These are phyloP conservation scores for Crambe crambe DNA, from an alignment of 37 sponge, comb jelly and placozoan genomes.

Conservation along the genomic window DNA sequence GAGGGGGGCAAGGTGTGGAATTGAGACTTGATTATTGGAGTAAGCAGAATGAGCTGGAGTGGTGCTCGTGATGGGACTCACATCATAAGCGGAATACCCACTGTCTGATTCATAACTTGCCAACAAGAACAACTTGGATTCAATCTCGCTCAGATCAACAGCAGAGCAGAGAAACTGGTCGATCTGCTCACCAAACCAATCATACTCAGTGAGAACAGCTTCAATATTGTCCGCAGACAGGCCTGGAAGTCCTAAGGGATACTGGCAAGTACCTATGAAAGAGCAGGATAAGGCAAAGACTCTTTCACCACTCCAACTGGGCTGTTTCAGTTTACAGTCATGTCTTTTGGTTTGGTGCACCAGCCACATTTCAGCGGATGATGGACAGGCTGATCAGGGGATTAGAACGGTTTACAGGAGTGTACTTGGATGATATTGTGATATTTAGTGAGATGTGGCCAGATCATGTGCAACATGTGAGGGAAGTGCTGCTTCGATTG, in stretches of 20 bases:
- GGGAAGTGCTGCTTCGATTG: too few relatives aligned
- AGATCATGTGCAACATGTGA: too few relatives aligned
- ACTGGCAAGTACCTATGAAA: too few relatives aligned
- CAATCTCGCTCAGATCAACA: constrained; percentile 49
- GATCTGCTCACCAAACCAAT: constrained; percentile 64
- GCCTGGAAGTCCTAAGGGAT: constrained; percentile 53
- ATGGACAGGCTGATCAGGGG: too few relatives aligned
- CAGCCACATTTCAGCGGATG: too few relatives aligned
- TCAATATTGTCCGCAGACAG: constrained; percentile 49
- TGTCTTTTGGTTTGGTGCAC: too few relatives aligned
- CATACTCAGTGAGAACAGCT: constrained; percentile 43
- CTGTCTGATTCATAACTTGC: constrained; percentile 64
- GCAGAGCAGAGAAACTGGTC: constrained; percentile 38
- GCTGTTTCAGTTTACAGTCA: too few relatives aligned
- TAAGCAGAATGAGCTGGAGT: background rate
- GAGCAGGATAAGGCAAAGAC: too few relatives aligned
- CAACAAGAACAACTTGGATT: constrained; percentile 21
- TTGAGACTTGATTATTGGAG: background rate
- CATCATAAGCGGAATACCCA: constrained; percentile 64
- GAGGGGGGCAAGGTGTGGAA: background rate
- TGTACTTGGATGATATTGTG: too few relatives aligned
- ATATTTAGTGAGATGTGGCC: too few relatives aligned
- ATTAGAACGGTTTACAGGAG: too few relatives aligned
- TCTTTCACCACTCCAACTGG: too few relatives aligned
- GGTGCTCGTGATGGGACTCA: constrained; percentile 40